These are phyloP conservation scores for Oscheius onirici DNA, from an alignment of 2,888 invertebrate genomes.

Conservation along the genomic window DNA sequence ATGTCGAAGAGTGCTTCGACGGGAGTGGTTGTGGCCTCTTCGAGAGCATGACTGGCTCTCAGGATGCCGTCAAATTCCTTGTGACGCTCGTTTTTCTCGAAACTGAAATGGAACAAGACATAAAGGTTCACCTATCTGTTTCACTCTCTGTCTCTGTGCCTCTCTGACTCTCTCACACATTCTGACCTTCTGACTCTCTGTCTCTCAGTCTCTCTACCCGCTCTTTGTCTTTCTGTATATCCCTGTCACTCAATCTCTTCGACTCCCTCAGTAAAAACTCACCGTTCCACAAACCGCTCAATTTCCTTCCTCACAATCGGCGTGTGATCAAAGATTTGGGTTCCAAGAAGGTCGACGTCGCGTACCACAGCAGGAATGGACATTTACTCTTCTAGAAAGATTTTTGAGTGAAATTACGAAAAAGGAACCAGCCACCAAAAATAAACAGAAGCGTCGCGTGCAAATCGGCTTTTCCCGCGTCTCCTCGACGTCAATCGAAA, in stretches of 20 bases:
- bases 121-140: neutral
- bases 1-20: constrained; percentile 50
- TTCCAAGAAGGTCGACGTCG: constrained; percentile 45
- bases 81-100: constrained; percentile 55
- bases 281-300: constrained; percentile 48
- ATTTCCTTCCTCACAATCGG: constrained; percentile 44
- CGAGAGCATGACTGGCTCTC: constrained; percentile 54
- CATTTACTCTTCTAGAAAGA: constrained; percentile 23
- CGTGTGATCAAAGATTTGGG: constrained; percentile 54
- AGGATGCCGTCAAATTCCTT: constrained; percentile 59
- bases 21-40: constrained; percentile 53
- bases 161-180: too few species aligned
- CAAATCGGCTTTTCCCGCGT: neutral
- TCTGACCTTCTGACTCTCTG: too few species aligned
- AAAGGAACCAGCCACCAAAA: neutral
- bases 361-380: constrained; percentile 44
- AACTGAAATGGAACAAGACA: constrained; percentile 19
- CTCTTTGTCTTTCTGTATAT: too few species aligned
- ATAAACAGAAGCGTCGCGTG: neutral
- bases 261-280: neutral
- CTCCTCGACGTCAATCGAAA: neutral
- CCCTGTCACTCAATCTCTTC: too few species aligned
- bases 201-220: too few species aligned
- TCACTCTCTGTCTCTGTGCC: too few species aligned
- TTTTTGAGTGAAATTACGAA: neutral